Conservation (phyloP, 2,797 vertebrate genomes). For the Spinus pinus region DNA sequence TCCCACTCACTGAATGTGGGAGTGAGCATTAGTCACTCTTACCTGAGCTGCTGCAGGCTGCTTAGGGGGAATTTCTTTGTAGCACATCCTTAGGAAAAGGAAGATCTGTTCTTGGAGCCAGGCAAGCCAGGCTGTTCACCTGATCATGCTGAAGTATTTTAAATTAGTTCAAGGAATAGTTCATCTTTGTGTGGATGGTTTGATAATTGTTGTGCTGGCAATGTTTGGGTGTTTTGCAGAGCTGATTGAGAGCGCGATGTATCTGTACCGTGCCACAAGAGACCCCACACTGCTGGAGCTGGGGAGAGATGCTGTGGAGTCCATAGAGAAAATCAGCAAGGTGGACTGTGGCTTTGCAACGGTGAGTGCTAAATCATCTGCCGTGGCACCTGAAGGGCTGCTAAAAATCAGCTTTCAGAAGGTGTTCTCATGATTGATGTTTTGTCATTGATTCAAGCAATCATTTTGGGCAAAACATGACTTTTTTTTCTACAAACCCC, state of each 20-base stretch:
- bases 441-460: neutral
- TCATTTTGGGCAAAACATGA: neutral
- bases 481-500: neutral
- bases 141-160: neutral
- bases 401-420: neutral
- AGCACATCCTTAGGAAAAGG: neutral
- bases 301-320: constrained; percentile 91
- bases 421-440: neutral
- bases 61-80: neutral
- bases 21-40: neutral
- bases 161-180: neutral
- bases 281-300: constrained; percentile 91
- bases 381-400: neutral
- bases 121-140: neutral
- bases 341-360: constrained; percentile 95
- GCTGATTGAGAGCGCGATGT: constrained; percentile 96
- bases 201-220: neutral
- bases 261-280: constrained; percentile 91
- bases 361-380: constrained; percentile 73
- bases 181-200: neutral
- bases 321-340: constrained; percentile 91
- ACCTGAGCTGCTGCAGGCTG: neutral
- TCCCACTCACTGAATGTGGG: neutral
- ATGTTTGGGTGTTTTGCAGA: constrained; percentile 76
- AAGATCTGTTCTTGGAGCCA: neutral